Conservation (phyloP, 2,797 vertebrate species). For the Xiphorhynchus erythropygius region DNA sequence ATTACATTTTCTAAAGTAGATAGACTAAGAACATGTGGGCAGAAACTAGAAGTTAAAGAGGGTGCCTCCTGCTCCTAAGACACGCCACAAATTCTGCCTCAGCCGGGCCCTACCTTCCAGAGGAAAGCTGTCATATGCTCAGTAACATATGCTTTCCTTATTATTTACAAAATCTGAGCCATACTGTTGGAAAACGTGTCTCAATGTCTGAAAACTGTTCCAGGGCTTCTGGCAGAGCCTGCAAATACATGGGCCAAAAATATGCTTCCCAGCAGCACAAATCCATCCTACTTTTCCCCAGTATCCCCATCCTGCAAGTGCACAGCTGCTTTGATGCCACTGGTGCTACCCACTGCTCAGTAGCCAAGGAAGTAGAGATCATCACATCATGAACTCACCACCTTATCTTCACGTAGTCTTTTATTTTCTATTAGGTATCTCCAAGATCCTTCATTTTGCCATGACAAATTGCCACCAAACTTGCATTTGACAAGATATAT, state of each 20-base stretch:
- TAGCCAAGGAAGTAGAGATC: not conserved
- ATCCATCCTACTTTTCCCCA: not conserved
- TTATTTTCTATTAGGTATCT: not conserved
- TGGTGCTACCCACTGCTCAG: not conserved
- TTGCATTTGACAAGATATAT: not conserved
- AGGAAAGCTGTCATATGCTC: not conserved
- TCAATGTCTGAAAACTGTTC: not conserved
- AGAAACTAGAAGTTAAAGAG: not conserved
- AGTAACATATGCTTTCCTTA: rapidly evolving
- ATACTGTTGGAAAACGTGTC: not conserved
- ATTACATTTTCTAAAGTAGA: not conserved
- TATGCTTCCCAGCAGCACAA: not conserved
- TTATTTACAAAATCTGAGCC: not conserved
- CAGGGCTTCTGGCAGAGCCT: conserved; percentile 8
- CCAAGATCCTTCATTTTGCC: not conserved
- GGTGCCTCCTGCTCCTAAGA: not conserved
- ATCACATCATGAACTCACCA: not conserved
- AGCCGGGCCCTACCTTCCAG: not conserved
- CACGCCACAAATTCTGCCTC: not conserved
- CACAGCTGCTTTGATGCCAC: rapidly evolving
- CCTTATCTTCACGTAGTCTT: not conserved
- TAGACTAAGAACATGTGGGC: not conserved
- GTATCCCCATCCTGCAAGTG: rapidly evolving
- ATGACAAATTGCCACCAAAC: not conserved
- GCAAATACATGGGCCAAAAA: not conserved